Evolutionary conservation across 2,113 vertebrate genomes (phyloP), one percentile per base, ranked within the genome.

Genomic region (Prietella phreatophila): DNA sequence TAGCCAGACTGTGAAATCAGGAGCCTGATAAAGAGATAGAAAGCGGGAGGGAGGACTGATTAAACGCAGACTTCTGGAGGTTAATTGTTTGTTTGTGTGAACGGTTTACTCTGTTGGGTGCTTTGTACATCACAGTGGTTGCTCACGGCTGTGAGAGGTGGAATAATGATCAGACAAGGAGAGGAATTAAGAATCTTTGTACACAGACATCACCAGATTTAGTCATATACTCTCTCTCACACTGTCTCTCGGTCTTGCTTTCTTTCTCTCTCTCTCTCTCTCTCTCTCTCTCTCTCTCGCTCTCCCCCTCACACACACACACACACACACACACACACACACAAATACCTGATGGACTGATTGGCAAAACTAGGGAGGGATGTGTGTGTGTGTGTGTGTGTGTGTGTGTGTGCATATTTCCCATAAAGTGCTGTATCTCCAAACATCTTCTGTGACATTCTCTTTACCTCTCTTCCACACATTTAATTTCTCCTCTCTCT

Each of bases 81-180:
- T 88, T 90, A 69, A 81, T 82, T 90, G 85, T 88, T 90, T 90
- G 89, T 88, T 90, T 88, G 82, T 63, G 89, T 88, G 84, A 86
- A 84, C 67, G 73, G 58, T 83, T 86, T 39, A 56, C 87, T 88
- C 87, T 30, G 67, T 69, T 75, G 87, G 69, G 82, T 55, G 61
- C 81, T 60, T 58, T 73, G 75, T 88, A 76, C 85, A 90, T 88
- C 85, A 55, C 79, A 56, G 78, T 82, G 79, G 79, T 67, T 84
- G 82, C 82, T 79, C 58, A 84, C 73, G 56, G 82, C 56, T 84
- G 73, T 79, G 30, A 78, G 73, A 78, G 87, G 71, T 84, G 87
- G 53, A 17, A 85, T 61, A 88, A 90, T 88, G 42, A 88, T 65
- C 56, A 84, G 71, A 84, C 84, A 56, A 60, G 71, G 75, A 50